These are phyloP conservation scores for Epinephelus awoara DNA, from an alignment of 2,797 vertebrate species.

Conservation along the genomic window DNA sequence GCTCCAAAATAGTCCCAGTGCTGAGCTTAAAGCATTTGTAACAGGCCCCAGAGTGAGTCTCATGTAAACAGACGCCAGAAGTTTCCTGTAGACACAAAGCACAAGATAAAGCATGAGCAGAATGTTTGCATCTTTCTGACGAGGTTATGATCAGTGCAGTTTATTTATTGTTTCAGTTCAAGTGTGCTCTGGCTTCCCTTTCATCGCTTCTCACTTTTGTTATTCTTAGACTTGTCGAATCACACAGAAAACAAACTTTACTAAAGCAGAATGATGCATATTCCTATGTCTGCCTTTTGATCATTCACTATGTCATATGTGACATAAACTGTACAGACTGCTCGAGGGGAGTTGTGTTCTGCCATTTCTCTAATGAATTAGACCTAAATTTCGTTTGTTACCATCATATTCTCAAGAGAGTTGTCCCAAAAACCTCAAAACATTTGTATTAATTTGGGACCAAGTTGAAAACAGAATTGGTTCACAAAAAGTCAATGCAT, in stretches of 20 bases:
- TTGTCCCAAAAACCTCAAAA: constrained; percentile 45
- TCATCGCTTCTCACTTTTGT: neutral
- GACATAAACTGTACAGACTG: neutral
- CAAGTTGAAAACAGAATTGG: constrained; percentile 16
- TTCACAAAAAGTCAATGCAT: constrained; percentile 31
- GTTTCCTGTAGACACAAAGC: constrained; percentile 35
- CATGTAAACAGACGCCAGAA: constrained; percentile 39
- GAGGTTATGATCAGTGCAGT: constrained; percentile 2
- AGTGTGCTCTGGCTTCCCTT: neutral
- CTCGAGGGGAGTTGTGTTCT: neutral
- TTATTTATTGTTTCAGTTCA: constrained; percentile 7
- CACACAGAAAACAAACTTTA: neutral
- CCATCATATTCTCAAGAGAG: constrained; percentile 12
- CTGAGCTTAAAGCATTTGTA: constrained; percentile 60
- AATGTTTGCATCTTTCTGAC: constrained; percentile 7
- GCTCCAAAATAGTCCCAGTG: constrained; percentile 59
- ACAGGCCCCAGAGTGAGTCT: constrained; percentile 46
- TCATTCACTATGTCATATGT: neutral
- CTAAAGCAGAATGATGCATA: neutral
- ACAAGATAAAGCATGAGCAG: constrained; percentile 13
- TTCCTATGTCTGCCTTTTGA: neutral
- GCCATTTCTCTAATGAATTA: constrained; percentile 24
- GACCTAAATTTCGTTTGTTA: constrained; percentile 17
- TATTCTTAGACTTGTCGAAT: neutral
- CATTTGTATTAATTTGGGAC: constrained; percentile 8